These are phyloP conservation scores for Pseudomyrmex concolor DNA, from an alignment of 1,140 invertebrate species.

Conservation along the genomic window DNA sequence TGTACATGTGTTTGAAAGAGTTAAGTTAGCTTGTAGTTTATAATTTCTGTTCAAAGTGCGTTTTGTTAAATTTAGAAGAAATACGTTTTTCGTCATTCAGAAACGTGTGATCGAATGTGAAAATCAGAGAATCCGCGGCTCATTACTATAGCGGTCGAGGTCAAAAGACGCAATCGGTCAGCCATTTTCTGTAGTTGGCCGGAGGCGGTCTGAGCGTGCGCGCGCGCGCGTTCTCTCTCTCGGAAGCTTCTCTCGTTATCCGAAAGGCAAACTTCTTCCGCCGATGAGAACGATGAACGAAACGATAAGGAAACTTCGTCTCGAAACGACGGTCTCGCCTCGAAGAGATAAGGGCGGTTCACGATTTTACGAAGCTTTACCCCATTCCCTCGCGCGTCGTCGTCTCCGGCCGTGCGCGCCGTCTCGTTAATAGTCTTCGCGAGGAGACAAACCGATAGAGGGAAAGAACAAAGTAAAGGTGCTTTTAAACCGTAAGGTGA, in stretches of 20 bases:
- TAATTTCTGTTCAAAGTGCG: no score
- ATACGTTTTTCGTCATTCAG: neutral
- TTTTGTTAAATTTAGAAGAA: neutral
- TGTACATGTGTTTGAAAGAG: no score
- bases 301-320: conserved; percentile 69
- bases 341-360: conserved; percentile 55
- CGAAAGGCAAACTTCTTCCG: conserved; percentile 71
- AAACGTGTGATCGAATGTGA: neutral
- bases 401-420: neutral
- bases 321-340: conserved; percentile 44
- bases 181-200: conserved; percentile 65
- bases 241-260: conserved; percentile 70
- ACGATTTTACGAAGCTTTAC: conserved; percentile 52
- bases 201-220: conserved; percentile 35
- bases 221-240: conserved; percentile 31
- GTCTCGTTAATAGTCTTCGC: conserved; percentile 66
- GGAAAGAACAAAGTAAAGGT: conserved; percentile 30
- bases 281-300: conserved; percentile 69
- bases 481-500: conserved; percentile 41
- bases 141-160: neutral
- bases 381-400: neutral
- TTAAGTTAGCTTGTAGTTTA: no score
- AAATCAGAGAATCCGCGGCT: neutral
- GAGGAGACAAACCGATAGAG: conserved; percentile 9
- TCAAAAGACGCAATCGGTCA: conserved; percentile 37